Evolutionary conservation across 2,888 invertebrate species (phyloP).

Genomic region (Proisotoma minuta): DNA sequence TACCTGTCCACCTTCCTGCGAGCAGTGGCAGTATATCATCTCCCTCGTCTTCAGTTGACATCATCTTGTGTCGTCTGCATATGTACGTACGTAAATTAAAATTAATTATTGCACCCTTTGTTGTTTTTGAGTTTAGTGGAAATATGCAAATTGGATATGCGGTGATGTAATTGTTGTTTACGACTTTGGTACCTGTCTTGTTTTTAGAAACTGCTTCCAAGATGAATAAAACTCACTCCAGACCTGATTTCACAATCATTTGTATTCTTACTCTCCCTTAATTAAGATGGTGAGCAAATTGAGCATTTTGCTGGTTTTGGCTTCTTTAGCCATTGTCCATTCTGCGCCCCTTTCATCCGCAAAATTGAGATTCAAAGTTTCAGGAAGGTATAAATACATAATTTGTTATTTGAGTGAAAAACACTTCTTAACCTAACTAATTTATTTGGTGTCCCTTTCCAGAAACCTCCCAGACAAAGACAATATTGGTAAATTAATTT

Average conservation of each 20-base stretch:
- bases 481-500: conserved; percentile 7
- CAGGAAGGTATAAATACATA: conserved; percentile 22
- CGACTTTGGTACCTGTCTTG: not conserved
- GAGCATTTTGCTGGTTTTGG: not conserved
- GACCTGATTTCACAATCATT: not conserved
- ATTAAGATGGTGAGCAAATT: not conserved
- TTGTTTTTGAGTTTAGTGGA: no score
- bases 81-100: no score
- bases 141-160: no score
- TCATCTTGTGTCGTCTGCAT: no score
- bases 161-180: no score
- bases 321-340: conserved; percentile 5
- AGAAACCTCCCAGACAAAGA: conserved; percentile 25
- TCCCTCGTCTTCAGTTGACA: no score
- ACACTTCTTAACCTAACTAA: not conserved
- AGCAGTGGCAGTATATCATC: no score
- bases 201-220: not conserved
- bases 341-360: conserved; percentile 11
- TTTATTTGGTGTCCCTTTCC: not conserved
- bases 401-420: not conserved
- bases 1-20: no score
- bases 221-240: not conserved
- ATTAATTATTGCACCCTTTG: no score
- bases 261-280: not conserved
- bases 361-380: conserved; percentile 31